Conservation (phyloP, 2,888 invertebrate genomes). For the Neelides folsomi region DNA sequence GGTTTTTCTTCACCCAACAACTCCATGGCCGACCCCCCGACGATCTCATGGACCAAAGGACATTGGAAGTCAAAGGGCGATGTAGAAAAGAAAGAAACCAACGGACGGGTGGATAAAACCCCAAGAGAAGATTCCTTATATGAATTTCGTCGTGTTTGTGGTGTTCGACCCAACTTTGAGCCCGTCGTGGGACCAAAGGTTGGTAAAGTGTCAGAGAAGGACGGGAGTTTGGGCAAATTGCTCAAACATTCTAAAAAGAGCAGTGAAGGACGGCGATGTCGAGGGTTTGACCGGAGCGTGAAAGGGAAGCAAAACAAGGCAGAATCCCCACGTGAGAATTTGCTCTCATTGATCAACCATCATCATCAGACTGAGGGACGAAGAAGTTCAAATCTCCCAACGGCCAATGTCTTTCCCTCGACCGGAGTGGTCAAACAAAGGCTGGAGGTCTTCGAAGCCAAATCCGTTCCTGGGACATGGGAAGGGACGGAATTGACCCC, state of each 20-base stretch:
- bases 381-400: too few species aligned
- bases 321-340: conserved; percentile 2
- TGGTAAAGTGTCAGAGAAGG: too few species aligned
- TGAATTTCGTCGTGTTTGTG: too few species aligned
- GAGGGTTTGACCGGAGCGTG: conserved; percentile 2
- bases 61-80: too few species aligned
- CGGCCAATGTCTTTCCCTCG: conserved; percentile 27
- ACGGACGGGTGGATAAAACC: too few species aligned
- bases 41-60: too few species aligned
- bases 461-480: conserved; percentile 38
- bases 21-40: conserved; percentile 3
- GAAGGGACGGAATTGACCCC: conserved; percentile 16
- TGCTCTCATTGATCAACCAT: not conserved
- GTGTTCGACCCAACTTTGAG: too few species aligned
- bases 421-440: conserved; percentile 70
- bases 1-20: conserved; percentile 9
- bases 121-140: too few species aligned
- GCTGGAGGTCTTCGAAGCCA: conserved; percentile 78
- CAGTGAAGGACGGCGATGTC: conserved; percentile 1
- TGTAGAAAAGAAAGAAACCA: too few species aligned
- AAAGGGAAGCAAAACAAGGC: not conserved
- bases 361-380: too few species aligned
- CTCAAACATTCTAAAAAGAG: not conserved
- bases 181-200: too few species aligned
- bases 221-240: too few species aligned